Evolutionary conservation across 1,140 invertebrate genomes (phyloP), one percentile per base, ranked within the genome.

Genomic region (Stegodyphus dumicola): DNA sequence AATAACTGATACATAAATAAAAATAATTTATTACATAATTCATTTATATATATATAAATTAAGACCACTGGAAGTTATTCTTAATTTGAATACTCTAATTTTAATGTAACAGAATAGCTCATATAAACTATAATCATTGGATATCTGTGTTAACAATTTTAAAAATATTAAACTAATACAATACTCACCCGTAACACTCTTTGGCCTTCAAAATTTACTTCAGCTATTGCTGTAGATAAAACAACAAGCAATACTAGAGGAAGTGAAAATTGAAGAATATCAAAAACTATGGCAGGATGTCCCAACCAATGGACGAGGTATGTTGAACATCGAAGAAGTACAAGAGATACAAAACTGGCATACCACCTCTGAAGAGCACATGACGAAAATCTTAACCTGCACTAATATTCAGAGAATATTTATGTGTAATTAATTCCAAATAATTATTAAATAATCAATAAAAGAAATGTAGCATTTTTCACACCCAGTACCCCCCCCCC

Each of bases 291-390:
- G 7, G 90, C 89, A 2, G 88, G 53, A 73, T 90, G 88, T 48
- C 77, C 88, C 18, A 90, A 85, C 90, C 90, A 91, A 60, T 88
- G 84, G 5, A 90, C 87, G 7, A 91, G 88, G 71, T 90, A 90
- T 76, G 90, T 89, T 7, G 86, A 88, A 83, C 89, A 87, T 89
- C 90, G 90, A 4, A 91, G 78, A 10, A 90, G 67, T 49, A 91
- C 89, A 66, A 91, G 88, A 7, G 88, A 86, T 4, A 91, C 88
- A 88, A 90, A 90, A 66, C 89, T 90, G 10, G 89, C 88, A 87
- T 91, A 87, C 91, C 91, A 91, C 6, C 91, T 87, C 87, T 91
- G 90, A 7, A 91, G 88, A 7, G 88, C 89, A 17, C 86, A 86
- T 0, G 90, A 91, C 49, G 90, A 90, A 33, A 89, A 86, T 33